phyloP scores from a whole-genome alignment of 2,113 vertebrate species.

The Ciconia maguari region DNA sequence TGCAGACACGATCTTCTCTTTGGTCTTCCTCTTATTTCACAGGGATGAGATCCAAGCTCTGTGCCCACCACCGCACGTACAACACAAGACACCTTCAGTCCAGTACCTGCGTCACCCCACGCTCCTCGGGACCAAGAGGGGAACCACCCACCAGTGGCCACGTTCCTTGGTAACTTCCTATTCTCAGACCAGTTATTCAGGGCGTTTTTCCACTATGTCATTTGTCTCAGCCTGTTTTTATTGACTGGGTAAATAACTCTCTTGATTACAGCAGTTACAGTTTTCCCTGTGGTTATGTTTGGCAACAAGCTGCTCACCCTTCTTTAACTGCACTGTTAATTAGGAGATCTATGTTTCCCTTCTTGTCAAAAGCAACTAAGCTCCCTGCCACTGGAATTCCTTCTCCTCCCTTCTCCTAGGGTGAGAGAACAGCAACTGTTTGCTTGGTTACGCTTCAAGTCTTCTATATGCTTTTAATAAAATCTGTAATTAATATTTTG shows the following conservation, averaged over 20 bases:
- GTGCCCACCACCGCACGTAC: background rate
- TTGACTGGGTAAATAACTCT: constrained; percentile 39
- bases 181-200: background rate
- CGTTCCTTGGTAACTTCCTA: background rate
- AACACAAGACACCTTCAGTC: background rate
- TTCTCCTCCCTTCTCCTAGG: background rate
- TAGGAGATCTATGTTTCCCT: constrained; percentile 9
- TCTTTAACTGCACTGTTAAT: background rate
- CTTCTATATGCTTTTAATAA: background rate
- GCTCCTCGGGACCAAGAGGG: background rate
- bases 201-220: background rate
- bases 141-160: background rate
- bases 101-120: background rate
- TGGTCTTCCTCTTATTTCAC: background rate
- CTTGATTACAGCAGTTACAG: background rate
- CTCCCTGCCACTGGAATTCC: background rate
- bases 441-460: background rate
- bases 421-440: background rate
- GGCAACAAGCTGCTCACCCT: background rate
- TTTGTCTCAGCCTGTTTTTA: constrained; percentile 44
- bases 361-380: background rate
- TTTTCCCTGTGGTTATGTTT: constrained; percentile 12
- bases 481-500: background rate
- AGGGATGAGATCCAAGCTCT: background rate
- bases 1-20: background rate